These are phyloP conservation scores for Corythornis cristatus DNA, from an alignment of 2,113 vertebrate species.

Conservation along the genomic window DNA sequence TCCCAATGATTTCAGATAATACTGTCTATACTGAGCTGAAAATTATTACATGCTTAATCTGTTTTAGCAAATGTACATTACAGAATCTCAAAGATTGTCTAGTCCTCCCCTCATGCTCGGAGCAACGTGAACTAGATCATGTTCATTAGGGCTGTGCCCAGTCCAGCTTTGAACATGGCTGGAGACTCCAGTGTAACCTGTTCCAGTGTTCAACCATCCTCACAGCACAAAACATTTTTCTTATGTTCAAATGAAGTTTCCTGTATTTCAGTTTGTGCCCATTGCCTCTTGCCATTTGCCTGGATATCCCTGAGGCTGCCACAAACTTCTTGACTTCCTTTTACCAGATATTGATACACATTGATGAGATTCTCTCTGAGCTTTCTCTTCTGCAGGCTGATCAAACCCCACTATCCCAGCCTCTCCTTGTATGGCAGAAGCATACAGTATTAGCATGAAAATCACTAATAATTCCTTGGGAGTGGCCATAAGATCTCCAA, in stretches of 20 bases:
- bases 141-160: background rate
- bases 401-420: background rate
- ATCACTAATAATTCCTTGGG: background rate
- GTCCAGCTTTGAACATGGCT: background rate
- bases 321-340: background rate
- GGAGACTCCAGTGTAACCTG: background rate
- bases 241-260: background rate
- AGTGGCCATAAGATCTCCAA: background rate
- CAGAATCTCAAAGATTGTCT: background rate
- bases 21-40: background rate
- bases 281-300: background rate
- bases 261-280: background rate
- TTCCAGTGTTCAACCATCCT: background rate
- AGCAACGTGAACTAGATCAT: background rate
- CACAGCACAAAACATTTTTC: background rate
- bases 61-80: background rate
- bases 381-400: background rate
- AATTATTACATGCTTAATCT: background rate
- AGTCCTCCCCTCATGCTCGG: accelerated
- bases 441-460: background rate
- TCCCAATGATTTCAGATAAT: background rate
- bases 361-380: background rate
- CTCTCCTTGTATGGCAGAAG: background rate
- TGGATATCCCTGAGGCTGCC: background rate
- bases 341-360: background rate